phyloP scores from a whole-genome alignment of 2,113 vertebrate genomes.

The Tragelaphus scriptus region DNA sequence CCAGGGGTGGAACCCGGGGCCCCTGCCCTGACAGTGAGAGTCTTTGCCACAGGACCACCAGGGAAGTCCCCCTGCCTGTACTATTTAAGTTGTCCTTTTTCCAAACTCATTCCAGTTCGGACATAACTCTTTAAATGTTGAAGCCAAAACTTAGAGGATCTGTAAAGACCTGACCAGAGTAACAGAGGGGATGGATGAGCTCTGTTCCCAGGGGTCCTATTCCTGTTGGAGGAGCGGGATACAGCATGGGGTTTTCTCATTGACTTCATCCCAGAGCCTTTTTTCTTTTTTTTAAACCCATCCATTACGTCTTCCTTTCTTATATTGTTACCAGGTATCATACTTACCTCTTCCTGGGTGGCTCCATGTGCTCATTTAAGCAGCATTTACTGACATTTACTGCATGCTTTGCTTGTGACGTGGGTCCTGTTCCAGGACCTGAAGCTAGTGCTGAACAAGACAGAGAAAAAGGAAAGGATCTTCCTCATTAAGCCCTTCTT shows the following conservation, averaged over 20 bases:
- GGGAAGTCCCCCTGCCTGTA: background rate
- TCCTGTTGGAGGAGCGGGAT: fast-evolving
- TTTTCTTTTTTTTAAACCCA: background rate
- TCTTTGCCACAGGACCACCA: background rate
- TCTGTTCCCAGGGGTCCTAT: no score
- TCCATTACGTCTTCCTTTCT: background rate
- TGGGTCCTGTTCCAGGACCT: background rate
- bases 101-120: background rate
- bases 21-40: background rate
- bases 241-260: fast-evolving
- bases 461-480: background rate
- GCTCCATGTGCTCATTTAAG: background rate
- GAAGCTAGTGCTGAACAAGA: background rate
- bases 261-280: background rate
- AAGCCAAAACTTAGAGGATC: background rate
- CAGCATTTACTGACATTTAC: background rate
- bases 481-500: background rate
- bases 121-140: background rate
- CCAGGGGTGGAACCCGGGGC: background rate
- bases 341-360: background rate
- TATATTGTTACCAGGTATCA: fast-evolving
- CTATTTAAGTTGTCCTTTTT: background rate
- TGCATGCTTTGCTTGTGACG: background rate
- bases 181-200: background rate
- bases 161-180: background rate